A percentile compares a stretch with the other conserved stretches of the same genome.
These are phyloP conservation scores for Isaurus tuberculatus DNA, from an alignment of 92 coral and sea anemone genomes.

Conservation along the genomic window DNA sequence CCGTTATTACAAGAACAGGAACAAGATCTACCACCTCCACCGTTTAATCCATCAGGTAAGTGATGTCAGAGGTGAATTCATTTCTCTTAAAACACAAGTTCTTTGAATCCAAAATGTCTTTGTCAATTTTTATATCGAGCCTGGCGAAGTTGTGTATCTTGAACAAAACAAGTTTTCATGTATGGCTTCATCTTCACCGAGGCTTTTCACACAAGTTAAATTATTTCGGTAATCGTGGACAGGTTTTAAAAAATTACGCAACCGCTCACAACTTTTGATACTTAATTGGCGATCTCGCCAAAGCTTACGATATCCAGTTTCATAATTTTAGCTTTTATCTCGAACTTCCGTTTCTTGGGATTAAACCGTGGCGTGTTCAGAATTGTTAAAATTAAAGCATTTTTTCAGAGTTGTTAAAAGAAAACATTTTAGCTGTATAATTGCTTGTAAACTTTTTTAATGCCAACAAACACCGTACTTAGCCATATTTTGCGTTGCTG, in stretches of 20 bases:
- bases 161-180: no score
- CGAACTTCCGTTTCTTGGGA: neutral
- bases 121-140: neutral
- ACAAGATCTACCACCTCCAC: conserved; percentile 76
- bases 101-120: neutral
- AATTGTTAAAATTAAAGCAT: no score
- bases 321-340: neutral
- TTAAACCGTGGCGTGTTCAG: neutral
- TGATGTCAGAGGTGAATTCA: neutral
- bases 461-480: neutral
- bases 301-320: neutral
- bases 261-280: neutral
- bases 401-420: no score
- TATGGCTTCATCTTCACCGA: no score
- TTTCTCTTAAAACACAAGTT: neutral
- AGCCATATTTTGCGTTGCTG: neutral
- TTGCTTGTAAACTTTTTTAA: neutral
- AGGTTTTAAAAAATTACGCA: neutral
- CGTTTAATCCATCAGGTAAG: conserved; percentile 69
- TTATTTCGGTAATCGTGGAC: neutral
- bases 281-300: conserved; percentile 3
- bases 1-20: conserved; percentile 88
- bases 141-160: neutral
- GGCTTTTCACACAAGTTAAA: neutral
- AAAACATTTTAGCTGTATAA: neutral